phyloP scores from a whole-genome alignment of 2,797 vertebrate species.

The Argyrosomus regius region DNA sequence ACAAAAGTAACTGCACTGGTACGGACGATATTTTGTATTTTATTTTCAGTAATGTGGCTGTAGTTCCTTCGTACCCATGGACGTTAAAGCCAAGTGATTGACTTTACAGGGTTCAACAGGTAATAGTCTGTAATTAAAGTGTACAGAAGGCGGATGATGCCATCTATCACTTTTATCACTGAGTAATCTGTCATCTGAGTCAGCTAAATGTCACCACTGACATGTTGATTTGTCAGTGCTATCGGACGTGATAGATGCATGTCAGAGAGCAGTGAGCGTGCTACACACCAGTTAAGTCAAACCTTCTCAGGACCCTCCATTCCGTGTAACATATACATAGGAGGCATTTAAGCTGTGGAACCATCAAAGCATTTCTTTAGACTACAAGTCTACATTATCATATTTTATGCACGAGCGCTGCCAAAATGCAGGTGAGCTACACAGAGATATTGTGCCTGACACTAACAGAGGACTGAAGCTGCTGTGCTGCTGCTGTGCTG shows the following conservation, averaged over 20 bases:
- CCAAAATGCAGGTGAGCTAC: too few species aligned
- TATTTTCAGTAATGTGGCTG: not conserved
- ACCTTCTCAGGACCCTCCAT: not conserved
- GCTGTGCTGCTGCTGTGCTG: conserved; percentile 3
- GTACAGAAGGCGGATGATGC: conserved; percentile 13
- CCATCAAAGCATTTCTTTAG: too few species aligned
- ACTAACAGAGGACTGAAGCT: not conserved
- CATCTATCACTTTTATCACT: conserved; percentile 30
- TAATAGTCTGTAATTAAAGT: not conserved
- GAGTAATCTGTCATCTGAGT: conserved; percentile 21
- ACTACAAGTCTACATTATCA: too few species aligned
- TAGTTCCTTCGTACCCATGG: not conserved
- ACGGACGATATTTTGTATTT: not conserved
- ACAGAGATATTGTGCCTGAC: not conserved
- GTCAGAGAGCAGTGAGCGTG: not conserved
- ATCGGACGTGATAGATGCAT: not conserved
- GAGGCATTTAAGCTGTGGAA: not conserved
- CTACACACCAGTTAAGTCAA: not conserved
- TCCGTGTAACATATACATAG: not conserved
- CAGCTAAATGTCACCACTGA: conserved; percentile 10
- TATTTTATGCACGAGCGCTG: not conserved
- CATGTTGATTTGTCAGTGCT: conserved; percentile 3
- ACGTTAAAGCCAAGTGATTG: not conserved
- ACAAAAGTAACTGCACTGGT: not conserved
- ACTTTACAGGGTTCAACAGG: not conserved